Conservation (phyloP, 1,140 invertebrate genomes). For the Macrostomum lignano region DNA sequence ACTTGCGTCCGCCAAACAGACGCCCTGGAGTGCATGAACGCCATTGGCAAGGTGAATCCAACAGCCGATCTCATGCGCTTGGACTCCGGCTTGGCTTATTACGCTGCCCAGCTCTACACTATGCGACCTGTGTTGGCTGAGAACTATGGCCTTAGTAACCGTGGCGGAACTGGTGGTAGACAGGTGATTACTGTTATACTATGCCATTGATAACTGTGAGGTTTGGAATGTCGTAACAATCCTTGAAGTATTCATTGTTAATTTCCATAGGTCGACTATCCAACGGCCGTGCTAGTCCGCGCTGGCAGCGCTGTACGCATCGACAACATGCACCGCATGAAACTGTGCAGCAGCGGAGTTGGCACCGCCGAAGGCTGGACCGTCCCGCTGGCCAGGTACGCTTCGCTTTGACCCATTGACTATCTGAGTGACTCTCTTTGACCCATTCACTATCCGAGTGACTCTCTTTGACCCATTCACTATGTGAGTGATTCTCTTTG, state of each 20-base stretch:
- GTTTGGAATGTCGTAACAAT: not conserved
- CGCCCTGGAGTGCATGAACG: slow-evolving; percentile 60
- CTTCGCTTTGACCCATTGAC: too few relatives aligned
- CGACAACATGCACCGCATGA: not conserved
- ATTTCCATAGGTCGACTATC: too few relatives aligned
- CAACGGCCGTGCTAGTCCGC: not conserved
- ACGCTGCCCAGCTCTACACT: slow-evolving; percentile 2
- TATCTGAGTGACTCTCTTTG: too few relatives aligned
- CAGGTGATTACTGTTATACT: not conserved
- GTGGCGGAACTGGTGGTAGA: not conserved
- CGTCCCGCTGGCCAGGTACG: slow-evolving; percentile 50
- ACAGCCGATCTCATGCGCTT: slow-evolving; percentile 31
- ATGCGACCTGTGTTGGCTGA: not conserved
- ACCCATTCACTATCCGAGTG: too few relatives aligned
- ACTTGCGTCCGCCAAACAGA: slow-evolving; percentile 49
- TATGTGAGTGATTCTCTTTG: too few relatives aligned
- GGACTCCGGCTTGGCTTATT: slow-evolving; percentile 14
- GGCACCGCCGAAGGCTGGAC: slow-evolving; percentile 70
- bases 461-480: too few relatives aligned
- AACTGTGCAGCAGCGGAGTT: slow-evolving; percentile 33
- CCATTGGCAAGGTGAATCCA: slow-evolving; percentile 37
- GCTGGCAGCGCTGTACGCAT: slow-evolving; percentile 1
- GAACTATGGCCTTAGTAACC: slow-evolving; percentile 1
- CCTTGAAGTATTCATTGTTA: too few relatives aligned
- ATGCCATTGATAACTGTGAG: not conserved